Evolutionary conservation across 1,140 invertebrate genomes (phyloP), one percentile per base, ranked within the genome.

Genomic region (Dufourea novaeangliae): DNA sequence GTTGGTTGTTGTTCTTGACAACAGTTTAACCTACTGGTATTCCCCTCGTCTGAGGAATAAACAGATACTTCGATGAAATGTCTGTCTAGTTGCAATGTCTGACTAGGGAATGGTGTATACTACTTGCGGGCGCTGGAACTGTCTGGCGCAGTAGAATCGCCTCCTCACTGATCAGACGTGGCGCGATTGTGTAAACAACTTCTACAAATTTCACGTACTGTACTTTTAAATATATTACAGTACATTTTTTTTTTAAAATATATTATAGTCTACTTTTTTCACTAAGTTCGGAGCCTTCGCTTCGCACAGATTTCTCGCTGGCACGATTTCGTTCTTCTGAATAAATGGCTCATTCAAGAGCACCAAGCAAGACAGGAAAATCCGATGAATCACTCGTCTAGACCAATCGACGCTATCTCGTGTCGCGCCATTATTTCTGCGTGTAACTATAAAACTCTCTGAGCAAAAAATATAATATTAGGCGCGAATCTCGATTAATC

Each of bases 391-490:
- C 62, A 78, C 78, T 32, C 22, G 32, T 41, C 54, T 50, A 34
- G 54, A 78, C 67, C 37, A 52, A 77, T 70, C 61, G 41, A 56
- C 59, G 54, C 63, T 80, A 64, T 68, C 57, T 22, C 56, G 41
- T 20, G 56, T 12, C 50, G 39, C 20, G 39, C 67, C 73, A 78
- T 83, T 83, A 82, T 82, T 69, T 67, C 20, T 22, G n/a, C n/a
- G n/a, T n/a, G n/a, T n/a, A n/a, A n/a, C n/a, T n/a, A n/a, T n/a
- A n/a, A n/a, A n/a, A n/a, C n/a, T n/a, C n/a, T n/a, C n/a, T n/a
- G n/a, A n/a, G n/a, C n/a, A n/a, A n/a, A n/a, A n/a, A n/a, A n/a
- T n/a, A n/a, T n/a, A n/a, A n/a, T n/a, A n/a, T n/a, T n/a, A n/a
- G n/a, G n/a, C n/a, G n/a, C n/a, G n/a, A 46, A 46, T 46, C 5